phyloP scores from a whole-genome alignment of 2,113 vertebrate species.

The Zosterops hypoxanthus region DNA sequence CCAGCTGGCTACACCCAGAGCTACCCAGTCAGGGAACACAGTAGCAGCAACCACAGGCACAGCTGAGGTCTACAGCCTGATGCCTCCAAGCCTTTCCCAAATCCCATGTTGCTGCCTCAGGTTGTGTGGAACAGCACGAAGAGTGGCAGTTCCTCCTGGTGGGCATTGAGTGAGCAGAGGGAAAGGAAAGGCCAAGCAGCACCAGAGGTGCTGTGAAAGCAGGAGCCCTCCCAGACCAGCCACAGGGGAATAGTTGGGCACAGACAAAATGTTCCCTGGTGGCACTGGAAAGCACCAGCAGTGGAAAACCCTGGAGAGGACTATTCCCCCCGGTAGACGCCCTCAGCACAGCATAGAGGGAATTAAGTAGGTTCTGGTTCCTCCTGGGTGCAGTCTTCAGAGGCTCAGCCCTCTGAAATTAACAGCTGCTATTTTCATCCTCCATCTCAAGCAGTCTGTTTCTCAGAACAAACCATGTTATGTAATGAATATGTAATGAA shows the following conservation, averaged over 20 bases:
- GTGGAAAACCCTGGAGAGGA: not conserved
- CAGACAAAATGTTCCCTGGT: not conserved
- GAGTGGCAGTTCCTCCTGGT: not conserved
- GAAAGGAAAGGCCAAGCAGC: not conserved
- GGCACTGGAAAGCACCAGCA: not conserved
- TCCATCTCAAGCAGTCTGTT: slow-evolving; percentile 49
- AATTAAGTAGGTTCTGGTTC: slow-evolving; percentile 24
- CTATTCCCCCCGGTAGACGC: not conserved
- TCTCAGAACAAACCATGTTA: slow-evolving; percentile 62
- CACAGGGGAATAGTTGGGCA: not conserved
- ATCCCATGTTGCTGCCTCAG: not conserved
- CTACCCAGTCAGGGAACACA: not conserved
- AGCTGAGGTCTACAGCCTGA: not conserved
- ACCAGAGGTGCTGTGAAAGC: not conserved
- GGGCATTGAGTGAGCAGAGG: not conserved
- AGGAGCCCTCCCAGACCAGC: accelerated
- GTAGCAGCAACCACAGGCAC: not conserved
- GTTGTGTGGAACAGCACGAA: not conserved
- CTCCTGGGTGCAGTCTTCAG: slow-evolving; percentile 42
- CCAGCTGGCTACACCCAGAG: not conserved
- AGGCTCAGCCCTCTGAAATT: slow-evolving; percentile 57
- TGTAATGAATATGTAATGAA: slow-evolving; percentile 67
- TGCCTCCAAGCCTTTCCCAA: not conserved
- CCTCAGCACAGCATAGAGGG: not conserved
- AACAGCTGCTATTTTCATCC: slow-evolving; percentile 67